These are phyloP conservation scores for Campoplex capitator DNA, from an alignment of 2,888 invertebrate genomes.

Conservation along the genomic window DNA sequence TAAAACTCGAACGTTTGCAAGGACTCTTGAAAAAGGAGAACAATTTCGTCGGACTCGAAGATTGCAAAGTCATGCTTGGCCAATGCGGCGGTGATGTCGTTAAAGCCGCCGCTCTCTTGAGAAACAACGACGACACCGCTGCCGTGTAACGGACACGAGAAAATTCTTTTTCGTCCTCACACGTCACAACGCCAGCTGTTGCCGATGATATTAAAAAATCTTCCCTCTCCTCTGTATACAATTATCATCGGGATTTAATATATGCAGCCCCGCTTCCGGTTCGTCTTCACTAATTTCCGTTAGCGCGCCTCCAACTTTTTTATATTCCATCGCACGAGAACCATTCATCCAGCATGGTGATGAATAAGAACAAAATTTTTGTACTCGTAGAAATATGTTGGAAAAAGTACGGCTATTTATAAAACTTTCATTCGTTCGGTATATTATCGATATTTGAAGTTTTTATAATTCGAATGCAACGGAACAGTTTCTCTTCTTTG, in stretches of 20 bases:
- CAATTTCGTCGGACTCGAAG: slow-evolving; percentile 81
- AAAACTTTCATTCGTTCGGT: not conserved
- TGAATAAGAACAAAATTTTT: slow-evolving; percentile 1
- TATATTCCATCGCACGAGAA: not conserved
- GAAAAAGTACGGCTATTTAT: slow-evolving; percentile 13
- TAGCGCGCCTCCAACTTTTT: not conserved
- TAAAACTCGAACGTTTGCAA: slow-evolving; percentile 91
- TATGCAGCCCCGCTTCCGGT: slow-evolving; percentile 2
- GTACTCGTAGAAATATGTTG: slow-evolving; percentile 6
- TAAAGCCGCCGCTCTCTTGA: slow-evolving; percentile 82
- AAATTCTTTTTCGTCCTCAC: not conserved
- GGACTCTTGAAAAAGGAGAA: slow-evolving; percentile 81
- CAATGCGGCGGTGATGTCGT: slow-evolving; percentile 83
- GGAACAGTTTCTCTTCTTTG: not conserved
- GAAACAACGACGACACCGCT: slow-evolving; percentile 81
- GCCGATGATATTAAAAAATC: not conserved
- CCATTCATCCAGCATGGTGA: not conserved
- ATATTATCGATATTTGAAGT: not conserved
- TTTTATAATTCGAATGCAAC: not conserved
- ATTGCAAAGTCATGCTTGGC: slow-evolving; percentile 81
- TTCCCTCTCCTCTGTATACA: not conserved
- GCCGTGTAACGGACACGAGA: slow-evolving; percentile 76
- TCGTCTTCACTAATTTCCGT: not conserved
- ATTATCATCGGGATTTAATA: slow-evolving; percentile 6
- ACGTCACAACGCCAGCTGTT: slow-evolving; percentile 20